Evolutionary conservation across 2,797 vertebrate genomes (phyloP).

Genomic region (Diglossa cyanea): DNA sequence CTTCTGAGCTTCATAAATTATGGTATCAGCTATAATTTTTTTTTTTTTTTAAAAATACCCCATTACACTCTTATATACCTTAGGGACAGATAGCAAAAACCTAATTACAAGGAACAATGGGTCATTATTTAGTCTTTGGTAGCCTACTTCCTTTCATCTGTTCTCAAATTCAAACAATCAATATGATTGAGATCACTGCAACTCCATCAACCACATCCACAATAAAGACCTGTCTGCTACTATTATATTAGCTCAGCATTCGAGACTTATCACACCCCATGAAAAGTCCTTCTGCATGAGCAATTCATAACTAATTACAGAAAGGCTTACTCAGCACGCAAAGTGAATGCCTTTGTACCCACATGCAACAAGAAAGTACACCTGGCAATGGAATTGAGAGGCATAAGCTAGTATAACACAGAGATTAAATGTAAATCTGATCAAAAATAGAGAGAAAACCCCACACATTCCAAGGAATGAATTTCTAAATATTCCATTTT

Average conservation of each 20-base stretch:
- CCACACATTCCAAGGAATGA: neutral
- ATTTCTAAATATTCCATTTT: neutral
- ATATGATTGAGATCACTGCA: neutral
- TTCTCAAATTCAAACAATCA: neutral
- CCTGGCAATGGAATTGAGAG: neutral
- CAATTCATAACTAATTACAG: neutral
- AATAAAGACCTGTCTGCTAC: neutral
- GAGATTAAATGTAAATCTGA: neutral
- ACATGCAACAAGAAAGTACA: neutral
- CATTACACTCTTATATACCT: neutral
- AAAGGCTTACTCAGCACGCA: neutral
- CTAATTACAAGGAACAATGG: slow-evolving; percentile 1
- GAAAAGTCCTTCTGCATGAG: neutral
- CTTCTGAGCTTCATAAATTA: neutral
- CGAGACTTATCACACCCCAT: neutral
- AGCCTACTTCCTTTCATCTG: neutral
- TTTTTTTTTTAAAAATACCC: neutral
- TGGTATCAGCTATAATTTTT: neutral
- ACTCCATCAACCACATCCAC: neutral
- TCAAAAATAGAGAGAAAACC: neutral
- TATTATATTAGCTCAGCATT: neutral
- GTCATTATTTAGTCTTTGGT: neutral
- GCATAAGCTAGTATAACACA: neutral
- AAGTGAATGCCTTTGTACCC: neutral
- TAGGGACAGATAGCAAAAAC: neutral